Percentiles rank a stretch among this genome's conserved stretches.
Conservation (phyloP, 2,888 invertebrate species). For the Nomada flava region DNA sequence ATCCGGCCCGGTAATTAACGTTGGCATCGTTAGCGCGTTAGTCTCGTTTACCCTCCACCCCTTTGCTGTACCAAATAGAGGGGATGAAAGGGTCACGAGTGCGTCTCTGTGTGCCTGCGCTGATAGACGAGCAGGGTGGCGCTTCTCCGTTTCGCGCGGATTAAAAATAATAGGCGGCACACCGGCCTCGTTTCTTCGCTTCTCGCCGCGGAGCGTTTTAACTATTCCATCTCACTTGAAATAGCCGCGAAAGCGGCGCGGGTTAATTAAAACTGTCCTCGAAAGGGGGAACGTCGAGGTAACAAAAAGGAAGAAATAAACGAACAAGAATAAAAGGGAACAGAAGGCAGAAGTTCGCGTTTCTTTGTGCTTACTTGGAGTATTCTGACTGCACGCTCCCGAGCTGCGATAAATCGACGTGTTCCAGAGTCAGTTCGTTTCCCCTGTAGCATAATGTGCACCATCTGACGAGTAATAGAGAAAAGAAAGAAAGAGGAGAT, state of each 20-base stretch:
- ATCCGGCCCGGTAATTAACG: slow-evolving; percentile 77
- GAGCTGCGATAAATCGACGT: slow-evolving; percentile 29
- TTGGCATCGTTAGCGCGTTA: slow-evolving; percentile 77
- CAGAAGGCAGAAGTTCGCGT: slow-evolving; percentile 15
- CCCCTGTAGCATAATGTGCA: slow-evolving; percentile 9
- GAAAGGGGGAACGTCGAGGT: slow-evolving; percentile 32
- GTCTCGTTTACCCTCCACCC: slow-evolving; percentile 67
- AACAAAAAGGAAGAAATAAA: background rate
- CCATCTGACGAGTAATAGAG: background rate
- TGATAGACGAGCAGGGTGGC: slow-evolving; percentile 6
- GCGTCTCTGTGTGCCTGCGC: background rate
- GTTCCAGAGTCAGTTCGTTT: background rate
- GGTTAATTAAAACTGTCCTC: slow-evolving; percentile 43
- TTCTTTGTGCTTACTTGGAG: slow-evolving; percentile 12
- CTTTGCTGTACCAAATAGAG: slow-evolving; percentile 39
- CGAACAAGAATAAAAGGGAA: no score
- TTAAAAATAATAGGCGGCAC: slow-evolving; percentile 65
- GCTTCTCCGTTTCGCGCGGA: slow-evolving; percentile 16
- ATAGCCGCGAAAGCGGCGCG: slow-evolving; percentile 21
- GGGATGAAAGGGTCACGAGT: slow-evolving; percentile 13
- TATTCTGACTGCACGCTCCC: slow-evolving; percentile 17
- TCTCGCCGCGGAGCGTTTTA: background rate
- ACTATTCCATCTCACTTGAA: slow-evolving; percentile 1
- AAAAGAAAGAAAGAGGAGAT: slow-evolving; percentile 18
- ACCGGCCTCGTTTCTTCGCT: slow-evolving; percentile 1